phyloP scores from a whole-genome alignment of 2,797 vertebrate genomes.

The Malacoctenus gilli region DNA sequence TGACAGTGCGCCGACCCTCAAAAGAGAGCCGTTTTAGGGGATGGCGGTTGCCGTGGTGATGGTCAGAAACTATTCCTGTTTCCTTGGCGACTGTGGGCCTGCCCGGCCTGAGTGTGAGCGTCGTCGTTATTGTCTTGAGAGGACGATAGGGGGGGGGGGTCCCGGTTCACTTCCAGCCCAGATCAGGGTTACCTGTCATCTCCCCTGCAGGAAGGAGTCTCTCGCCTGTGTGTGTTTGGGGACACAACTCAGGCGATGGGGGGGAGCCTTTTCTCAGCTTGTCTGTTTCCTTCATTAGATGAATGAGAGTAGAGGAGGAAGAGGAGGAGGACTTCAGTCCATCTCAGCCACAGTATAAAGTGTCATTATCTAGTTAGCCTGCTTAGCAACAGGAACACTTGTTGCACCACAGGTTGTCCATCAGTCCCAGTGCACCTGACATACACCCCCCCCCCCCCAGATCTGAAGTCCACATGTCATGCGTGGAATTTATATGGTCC shows the following conservation, averaged over 20 bases:
- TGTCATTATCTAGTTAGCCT: too few relatives aligned
- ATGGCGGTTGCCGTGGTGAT: slow-evolving; percentile 70
- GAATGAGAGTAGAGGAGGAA: too few relatives aligned
- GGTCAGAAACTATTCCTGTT: slow-evolving; percentile 64
- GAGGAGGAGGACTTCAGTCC: too few relatives aligned
- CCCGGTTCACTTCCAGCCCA: background rate
- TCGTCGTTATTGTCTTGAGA: slow-evolving; percentile 45
- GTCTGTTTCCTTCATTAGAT: too few relatives aligned
- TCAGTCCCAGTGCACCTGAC: background rate
- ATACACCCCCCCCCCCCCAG: background rate
- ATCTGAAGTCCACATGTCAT: background rate
- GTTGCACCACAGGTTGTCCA: background rate
- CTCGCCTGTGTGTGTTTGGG: too few relatives aligned
- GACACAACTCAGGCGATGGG: too few relatives aligned
- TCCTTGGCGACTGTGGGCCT: slow-evolving; percentile 68
- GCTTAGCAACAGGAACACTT: too few relatives aligned
- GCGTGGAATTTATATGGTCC: background rate
- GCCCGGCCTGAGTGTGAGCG: slow-evolving; percentile 26
- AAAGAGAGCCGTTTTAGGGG: slow-evolving; percentile 50
- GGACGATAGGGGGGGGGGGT: background rate
- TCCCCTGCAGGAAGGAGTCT: too few relatives aligned
- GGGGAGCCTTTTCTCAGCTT: too few relatives aligned
- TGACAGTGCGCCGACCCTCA: slow-evolving; percentile 15
- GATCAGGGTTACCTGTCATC: background rate
- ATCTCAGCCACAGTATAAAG: too few relatives aligned